Conservation (phyloP, 2,797 vertebrate species). For the Peromyscus eremicus region DNA sequence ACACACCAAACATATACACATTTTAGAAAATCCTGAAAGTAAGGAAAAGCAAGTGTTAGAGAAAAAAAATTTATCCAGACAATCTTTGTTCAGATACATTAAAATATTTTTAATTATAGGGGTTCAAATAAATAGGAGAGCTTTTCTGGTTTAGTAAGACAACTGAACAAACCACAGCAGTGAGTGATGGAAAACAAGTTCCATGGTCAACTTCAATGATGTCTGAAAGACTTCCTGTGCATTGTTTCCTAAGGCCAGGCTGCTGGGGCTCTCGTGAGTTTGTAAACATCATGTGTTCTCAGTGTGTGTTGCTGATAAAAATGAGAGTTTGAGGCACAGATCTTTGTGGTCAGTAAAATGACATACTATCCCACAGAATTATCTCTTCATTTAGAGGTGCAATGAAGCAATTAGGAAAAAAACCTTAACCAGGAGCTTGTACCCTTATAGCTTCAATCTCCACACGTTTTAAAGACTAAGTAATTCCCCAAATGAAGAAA, state of each 20-base stretch:
- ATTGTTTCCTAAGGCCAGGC: not conserved
- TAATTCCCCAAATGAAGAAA: not conserved
- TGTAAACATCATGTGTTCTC: not conserved
- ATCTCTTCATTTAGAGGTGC: not conserved
- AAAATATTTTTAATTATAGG: constrained; percentile 10
- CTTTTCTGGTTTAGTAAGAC: not conserved
- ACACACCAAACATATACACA: not conserved
- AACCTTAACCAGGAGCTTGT: constrained; percentile 4
- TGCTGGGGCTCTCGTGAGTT: not conserved
- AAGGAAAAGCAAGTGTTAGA: constrained; percentile 15
- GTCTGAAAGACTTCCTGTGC: not conserved
- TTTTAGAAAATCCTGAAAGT: not conserved
- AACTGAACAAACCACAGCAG: not conserved
- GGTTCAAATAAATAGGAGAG: not conserved
- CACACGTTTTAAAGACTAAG: constrained; percentile 20
- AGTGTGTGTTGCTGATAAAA: not conserved
- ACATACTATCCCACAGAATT: not conserved
- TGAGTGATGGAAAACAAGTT: not conserved
- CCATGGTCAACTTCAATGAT: not conserved
- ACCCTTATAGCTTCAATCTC: not conserved
- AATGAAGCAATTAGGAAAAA: constrained; percentile 49
- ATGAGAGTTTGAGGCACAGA: not conserved
- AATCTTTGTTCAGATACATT: not conserved
- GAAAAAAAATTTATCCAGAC: not conserved
- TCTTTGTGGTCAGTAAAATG: not conserved